Evolutionary conservation across 2,888 invertebrate genomes (phyloP), one percentile per base, ranked within the genome.

Genomic region (Scaeva pyrastri): DNA sequence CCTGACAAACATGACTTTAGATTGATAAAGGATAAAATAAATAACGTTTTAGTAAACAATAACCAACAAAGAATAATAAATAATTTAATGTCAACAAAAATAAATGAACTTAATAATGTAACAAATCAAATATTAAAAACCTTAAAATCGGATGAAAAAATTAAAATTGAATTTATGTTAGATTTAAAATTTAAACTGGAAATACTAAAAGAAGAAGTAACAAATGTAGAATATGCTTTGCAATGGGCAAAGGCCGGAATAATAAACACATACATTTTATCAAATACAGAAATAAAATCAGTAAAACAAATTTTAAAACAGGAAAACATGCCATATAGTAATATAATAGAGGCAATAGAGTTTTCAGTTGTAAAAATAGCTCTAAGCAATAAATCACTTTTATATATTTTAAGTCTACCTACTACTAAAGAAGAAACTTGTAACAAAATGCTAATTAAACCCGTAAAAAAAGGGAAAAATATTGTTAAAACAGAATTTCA

Each of bases 401-500:
- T 41, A 41, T 41, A 41, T 41, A 41, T 41, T 41, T 41, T 41
- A 12, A 41, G 41, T 7, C 41, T 41, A 41, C 10, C 41, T 41
- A 45, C 41, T 7, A 41, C 41, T 41, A 41, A 41, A 41, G 41
- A 41, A 41, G 41, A 41, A 71, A 52, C 16, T 64, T 62, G 12
- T 31, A 41, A 41, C 41, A 41, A 41, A 41, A 41, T 41, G 41
- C 41, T 41, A 7, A 41, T 41, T 41, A 12, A 41, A 41, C 41
- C 41, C 41, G 8, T 41, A 41, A 41, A 41, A 41, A 41, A 41
- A 41, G 2, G 41, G 41, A 10, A 41, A 81, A 58, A 76, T 36
- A 84, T 88, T 58, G 64, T 83, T 50, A 88, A 78, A 73, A 50
- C 86, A 31, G 72, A 55, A 76, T 60, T 88, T 83, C 83, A 75